Evolutionary conservation across 2,888 invertebrate genomes (phyloP).

Genomic region (Andrena fulva): DNA sequence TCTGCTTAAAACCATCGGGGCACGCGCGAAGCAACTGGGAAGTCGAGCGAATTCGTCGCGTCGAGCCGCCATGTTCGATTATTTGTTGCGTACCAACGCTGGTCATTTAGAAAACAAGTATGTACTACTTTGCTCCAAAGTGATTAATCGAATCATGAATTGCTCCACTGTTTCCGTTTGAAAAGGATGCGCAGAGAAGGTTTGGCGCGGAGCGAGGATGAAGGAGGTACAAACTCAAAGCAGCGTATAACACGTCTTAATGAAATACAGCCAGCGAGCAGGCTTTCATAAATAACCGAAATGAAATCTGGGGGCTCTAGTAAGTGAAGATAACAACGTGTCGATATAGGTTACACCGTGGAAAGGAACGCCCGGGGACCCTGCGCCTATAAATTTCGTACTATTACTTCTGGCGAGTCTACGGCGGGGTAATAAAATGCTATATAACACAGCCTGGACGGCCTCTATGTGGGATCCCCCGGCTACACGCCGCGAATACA

Average conservation of each 20-base stretch:
- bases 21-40: constrained; percentile 46
- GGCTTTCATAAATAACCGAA: constrained; percentile 64
- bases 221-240: background rate
- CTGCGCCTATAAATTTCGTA: constrained; percentile 67
- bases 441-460: constrained; percentile 62
- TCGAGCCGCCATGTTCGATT: background rate
- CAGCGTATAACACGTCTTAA: background rate
- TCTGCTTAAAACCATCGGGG: constrained; percentile 47
- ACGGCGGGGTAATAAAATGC: constrained; percentile 66
- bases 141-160: too few species aligned
- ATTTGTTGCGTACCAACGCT: background rate
- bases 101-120: background rate
- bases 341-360: constrained; percentile 66
- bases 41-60: constrained; percentile 40
- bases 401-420: constrained; percentile 62
- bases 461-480: constrained; percentile 41
- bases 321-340: constrained; percentile 71
- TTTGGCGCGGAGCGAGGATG: background rate
- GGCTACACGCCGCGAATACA: constrained; percentile 36
- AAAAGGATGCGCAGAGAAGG: background rate
- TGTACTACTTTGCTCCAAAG: background rate
- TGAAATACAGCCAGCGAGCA: constrained; percentile 5
- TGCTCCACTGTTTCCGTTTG: background rate
- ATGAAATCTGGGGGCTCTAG: constrained; percentile 56
- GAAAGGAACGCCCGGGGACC: constrained; percentile 56